Evolutionary conservation across 1,140 invertebrate genomes (phyloP), one percentile per base, ranked within the genome.

Genomic region (Bursaphelenchus mucronatus): DNA sequence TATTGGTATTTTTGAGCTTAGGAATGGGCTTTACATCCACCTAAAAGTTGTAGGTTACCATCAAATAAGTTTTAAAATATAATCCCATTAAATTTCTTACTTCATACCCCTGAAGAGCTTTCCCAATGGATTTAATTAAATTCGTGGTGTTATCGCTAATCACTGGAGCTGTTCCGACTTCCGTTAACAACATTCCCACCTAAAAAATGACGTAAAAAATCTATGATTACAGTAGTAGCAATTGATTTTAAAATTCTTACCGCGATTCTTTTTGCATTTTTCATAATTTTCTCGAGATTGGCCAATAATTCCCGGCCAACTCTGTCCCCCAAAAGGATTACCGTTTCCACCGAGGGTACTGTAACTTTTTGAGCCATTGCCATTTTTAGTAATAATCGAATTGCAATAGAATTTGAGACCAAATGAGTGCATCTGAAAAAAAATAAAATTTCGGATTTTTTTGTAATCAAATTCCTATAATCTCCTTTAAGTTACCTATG

Each of bases 141-240:
- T 79, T 81, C 43, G 76, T 78, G 8, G 68, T 79, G 45, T 81
- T 73, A 55, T 81, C 79, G 39, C 67, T 70, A 41, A 79, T 66
- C 43, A 79, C 39, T 19, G 77, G 77, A 45, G 81, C 66, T 8
- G 67, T 66, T 8, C 79, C 77, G 6, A 68, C 66, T 52, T 79
- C 77, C 1, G 79, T 82, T 9, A 76, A 69, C 3, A 79, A 66
- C 66, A 80, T 80, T 39, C 77, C 77, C 46, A 81, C 75, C 75
- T 76, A 50, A 52, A 73, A 59, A 30, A 30, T 30, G 30, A 30
- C 5, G 5, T 30, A 30, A 30, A 30, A 30, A 30, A 30, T 1
- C 5, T 1, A 30, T 30, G 2, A 3, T 30, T 30, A 30, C 30
- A 5, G 30, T 5, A 30, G 30, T 30, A 30, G 30, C 30, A 30